A percentile compares a stretch with the other conserved stretches of the same genome.
Conservation (phyloP, 2,888 invertebrate genomes). For the Leptura quadrifasciata region DNA sequence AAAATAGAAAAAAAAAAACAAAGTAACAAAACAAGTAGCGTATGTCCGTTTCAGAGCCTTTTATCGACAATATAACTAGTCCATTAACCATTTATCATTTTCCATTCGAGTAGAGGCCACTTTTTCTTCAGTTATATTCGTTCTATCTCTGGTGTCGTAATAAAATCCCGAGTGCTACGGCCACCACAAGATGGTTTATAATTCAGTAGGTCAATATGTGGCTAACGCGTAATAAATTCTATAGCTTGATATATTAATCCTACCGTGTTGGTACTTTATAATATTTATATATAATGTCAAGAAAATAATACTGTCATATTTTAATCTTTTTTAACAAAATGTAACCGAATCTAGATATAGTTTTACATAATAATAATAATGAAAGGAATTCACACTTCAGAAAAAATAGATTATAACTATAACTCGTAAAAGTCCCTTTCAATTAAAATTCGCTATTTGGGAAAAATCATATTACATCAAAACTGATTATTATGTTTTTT, state of each 20-base stretch:
- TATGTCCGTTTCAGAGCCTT: slow-evolving; percentile 45
- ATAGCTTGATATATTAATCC: slow-evolving; percentile 27
- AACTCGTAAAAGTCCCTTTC: no score
- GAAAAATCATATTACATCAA: no score
- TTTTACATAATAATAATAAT: neutral
- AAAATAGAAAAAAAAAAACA: slow-evolving; percentile 11
- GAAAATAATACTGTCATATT: slow-evolving; percentile 9
- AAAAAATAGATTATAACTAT: no score
- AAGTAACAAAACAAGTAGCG: slow-evolving; percentile 26
- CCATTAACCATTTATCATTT: slow-evolving; percentile 61
- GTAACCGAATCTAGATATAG: neutral
- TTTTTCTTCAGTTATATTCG: slow-evolving; percentile 38
- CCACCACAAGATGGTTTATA: slow-evolving; percentile 39
- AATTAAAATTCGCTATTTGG: no score
- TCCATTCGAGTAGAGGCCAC: slow-evolving; percentile 43
- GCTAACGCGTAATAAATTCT: slow-evolving; percentile 36
- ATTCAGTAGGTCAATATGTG: slow-evolving; percentile 47
- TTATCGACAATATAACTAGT: slow-evolving; percentile 55
- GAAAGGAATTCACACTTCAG: no score
- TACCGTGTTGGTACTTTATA: slow-evolving; percentile 17
- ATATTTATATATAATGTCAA: slow-evolving; percentile 6
- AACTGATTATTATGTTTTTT: no score
- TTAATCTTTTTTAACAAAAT: neutral
- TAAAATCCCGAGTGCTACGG: slow-evolving; percentile 40
- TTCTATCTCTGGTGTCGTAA: slow-evolving; percentile 37